Evolutionary conservation across 2,113 vertebrate genomes (phyloP), one percentile per base, ranked within the genome.

Genomic region (Hassar affinis): DNA sequence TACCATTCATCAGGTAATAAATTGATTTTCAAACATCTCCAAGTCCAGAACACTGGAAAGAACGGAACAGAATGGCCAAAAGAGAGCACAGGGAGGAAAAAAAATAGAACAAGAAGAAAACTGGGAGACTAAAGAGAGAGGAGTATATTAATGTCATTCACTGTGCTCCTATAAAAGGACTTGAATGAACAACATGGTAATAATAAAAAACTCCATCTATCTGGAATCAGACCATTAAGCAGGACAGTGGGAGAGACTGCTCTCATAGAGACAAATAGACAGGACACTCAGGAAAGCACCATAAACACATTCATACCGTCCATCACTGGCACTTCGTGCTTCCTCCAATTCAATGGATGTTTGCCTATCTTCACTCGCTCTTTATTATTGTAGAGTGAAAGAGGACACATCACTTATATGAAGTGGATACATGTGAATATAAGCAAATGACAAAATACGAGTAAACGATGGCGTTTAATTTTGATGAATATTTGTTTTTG

Each of bases 171-270:
- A 85, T 86, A 88, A 86, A 86, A 86, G 61, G 75, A 56, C 71
- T 76, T 47, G 64, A 86, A 88, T 83, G 83, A 88, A 71, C 75
- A 80, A 84, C 79, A 78, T 83, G 77, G 80, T 83, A 81, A 81
- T 86, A 83, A 88, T 83, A 81, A 84, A 86, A 83, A 86, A 88
- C 68, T 85, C 83, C 72, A 86, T 88, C 81, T 88, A 83, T 85
- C 80, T 82, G 75, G 77, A 85, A 74, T 79, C 87, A 85, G 80
- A 59, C 85, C 87, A 88, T 88, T 86, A 86, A 85, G 77, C 85
- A 88, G 79, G 81, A 42, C 61, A 78, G 81, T 76, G 85, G 59
- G 80, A 85, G 62, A 57, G 78, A 66, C 71, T 52, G 68, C 33
- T 25, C 59, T 75, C 18, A 52, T 51, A 77, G 68, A 86, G 79